Evolutionary conservation across 2,113 vertebrate species (phyloP).

Genomic region (Calidris pugnax): DNA sequence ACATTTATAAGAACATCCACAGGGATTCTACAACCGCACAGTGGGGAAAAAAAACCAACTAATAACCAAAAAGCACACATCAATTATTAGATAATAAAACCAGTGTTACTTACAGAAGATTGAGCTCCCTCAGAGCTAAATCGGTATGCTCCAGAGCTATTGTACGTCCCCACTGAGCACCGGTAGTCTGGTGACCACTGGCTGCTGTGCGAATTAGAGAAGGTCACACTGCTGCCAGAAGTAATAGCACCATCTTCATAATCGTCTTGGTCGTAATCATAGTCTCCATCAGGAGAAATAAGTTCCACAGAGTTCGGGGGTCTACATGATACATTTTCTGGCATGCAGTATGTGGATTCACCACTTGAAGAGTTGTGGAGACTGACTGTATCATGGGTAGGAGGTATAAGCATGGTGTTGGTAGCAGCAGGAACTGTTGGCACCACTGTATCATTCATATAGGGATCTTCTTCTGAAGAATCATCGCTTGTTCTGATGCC

Average conservation of each 20-base stretch:
- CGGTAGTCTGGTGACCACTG: conserved; percentile 93
- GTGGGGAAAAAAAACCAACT: background rate
- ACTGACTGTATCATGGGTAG: conserved; percentile 59
- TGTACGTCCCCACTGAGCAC: conserved; percentile 90
- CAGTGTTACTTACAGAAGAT: conserved; percentile 86
- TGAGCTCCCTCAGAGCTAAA: conserved; percentile 95
- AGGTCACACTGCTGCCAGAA: conserved; percentile 87
- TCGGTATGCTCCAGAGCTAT: conserved; percentile 90
- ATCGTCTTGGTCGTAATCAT: conserved; percentile 90
- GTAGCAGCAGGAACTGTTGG: conserved; percentile 61
- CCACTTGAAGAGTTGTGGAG: conserved; percentile 77
- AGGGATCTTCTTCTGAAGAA: conserved; percentile 96
- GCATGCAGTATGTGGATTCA: conserved; percentile 82
- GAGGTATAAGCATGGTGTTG: conserved; percentile 55
- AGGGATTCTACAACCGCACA: background rate
- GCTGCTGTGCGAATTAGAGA: conserved; percentile 85
- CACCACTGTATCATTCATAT: conserved; percentile 88
- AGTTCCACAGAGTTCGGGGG: conserved; percentile 78
- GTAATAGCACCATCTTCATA: conserved; percentile 89
- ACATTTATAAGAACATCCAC: background rate
- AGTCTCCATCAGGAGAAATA: conserved; percentile 88
- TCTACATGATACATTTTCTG: conserved; percentile 73
- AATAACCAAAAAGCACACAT: background rate
- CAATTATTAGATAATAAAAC: background rate
- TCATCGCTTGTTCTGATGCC: conserved; percentile 96